Conservation (phyloP, 1,140 invertebrate species). For the Nylanderia fulva region DNA sequence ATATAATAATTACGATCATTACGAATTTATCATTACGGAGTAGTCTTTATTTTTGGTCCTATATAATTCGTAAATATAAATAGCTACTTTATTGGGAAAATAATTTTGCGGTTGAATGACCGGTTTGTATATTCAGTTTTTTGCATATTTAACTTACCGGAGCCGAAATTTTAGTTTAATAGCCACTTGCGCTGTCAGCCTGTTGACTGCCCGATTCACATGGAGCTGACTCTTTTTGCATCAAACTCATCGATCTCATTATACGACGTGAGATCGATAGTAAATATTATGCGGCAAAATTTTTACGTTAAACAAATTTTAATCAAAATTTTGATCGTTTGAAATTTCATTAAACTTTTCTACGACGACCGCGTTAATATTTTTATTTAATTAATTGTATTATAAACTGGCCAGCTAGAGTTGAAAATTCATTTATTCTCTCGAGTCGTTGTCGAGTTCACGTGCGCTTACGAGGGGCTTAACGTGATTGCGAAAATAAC, state of each 20-base stretch:
- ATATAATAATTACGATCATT: background rate
- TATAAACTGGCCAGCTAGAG: background rate
- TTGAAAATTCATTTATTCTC: conserved; percentile 7
- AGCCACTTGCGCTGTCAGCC: background rate
- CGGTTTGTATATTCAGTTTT: background rate
- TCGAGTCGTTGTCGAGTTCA: background rate
- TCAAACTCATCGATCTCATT: background rate
- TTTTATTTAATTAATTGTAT: conserved; percentile 17
- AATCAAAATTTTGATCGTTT: conserved; percentile 12
- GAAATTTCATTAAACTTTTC: background rate
- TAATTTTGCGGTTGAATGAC: conserved; percentile 2
- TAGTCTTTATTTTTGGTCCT: background rate
- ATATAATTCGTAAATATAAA: conserved; percentile 1
- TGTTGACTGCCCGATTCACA: background rate
- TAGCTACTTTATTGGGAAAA: conserved; percentile 14
- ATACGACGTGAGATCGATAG: background rate
- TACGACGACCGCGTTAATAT: background rate
- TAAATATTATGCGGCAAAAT: background rate
- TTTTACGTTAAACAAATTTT: conserved; percentile 28
- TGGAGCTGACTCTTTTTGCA: background rate
- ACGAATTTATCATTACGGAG: background rate
- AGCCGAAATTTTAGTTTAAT: conserved; percentile 33
- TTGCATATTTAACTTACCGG: conserved; percentile 25
- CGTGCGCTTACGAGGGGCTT: background rate
- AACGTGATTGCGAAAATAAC: background rate